phyloP scores from a whole-genome alignment of 2,797 vertebrate genomes.

The Morelia viridis region DNA sequence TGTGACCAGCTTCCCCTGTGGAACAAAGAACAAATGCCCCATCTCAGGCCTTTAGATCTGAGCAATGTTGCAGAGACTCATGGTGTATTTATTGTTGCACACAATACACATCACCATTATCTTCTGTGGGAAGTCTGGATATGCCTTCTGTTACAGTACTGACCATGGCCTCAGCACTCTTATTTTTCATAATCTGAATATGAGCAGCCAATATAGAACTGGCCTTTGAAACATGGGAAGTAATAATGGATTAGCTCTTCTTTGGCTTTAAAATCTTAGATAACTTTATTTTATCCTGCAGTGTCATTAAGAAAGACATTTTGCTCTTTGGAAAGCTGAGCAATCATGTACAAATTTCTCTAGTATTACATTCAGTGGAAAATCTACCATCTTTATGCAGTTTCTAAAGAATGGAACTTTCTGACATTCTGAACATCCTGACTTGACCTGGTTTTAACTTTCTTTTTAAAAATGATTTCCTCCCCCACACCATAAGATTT shows the following conservation, averaged over 20 bases:
- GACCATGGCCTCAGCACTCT: no score
- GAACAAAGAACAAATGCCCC: no score
- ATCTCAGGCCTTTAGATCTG: no score
- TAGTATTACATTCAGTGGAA: background rate
- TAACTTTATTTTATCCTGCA: no score
- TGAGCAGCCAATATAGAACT: no score
- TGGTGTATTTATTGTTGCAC: no score
- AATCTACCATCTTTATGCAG: background rate
- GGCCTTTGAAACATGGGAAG: background rate
- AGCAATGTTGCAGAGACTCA: background rate
- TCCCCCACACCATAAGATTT: background rate
- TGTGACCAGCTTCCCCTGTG: no score
- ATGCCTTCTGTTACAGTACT: background rate
- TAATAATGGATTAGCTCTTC: background rate
- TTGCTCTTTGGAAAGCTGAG: background rate
- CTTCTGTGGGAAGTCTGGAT: background rate
- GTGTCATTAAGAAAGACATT: background rate
- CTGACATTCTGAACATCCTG: background rate
- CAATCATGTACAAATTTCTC: no score
- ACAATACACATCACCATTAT: no score
- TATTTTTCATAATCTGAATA: no score
- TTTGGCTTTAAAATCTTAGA: no score
- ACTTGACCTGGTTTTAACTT: constrained; percentile 9
- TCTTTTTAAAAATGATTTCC: background rate
- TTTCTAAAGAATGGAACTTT: background rate